Base-by-base conservation (phyloP, 2,888 invertebrate genomes). In the Perizoma flavofasciatum region DNA sequence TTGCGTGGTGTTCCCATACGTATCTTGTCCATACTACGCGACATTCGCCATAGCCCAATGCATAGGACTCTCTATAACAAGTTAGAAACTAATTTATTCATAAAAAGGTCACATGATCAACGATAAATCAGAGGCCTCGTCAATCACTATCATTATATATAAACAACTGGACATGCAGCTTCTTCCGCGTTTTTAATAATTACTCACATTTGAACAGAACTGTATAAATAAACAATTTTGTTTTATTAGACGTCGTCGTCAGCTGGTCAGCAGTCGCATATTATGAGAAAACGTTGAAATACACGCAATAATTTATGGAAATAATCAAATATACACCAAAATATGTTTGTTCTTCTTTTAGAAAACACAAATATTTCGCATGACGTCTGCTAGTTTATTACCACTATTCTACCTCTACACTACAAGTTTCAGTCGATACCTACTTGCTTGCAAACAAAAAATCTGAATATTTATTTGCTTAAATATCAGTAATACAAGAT, bases 141-240 rank as follows among this genome's bases (percentile, higher is more conserved):
- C 69, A 67, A 67, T 66, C 64, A 63, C 53, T 54, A 67, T 67
- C 62, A 63, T 59, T 65, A 53, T 45, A 54, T 54, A 58, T 66
- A 65, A 64, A 67, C 64, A 64, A 44, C 54, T 44, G 49, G 46
- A 49, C 50, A 37, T 37, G 5, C 5, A 5, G 37, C 35, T 49
- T 59, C 61, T 63, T 61, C 53, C 65, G 65, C 48, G 55, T 52
- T 63, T 57, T 66, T 65, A 52, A 69, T 69, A 66, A 65, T 67
- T 66, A 66, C 55, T 54, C 45, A 55, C 58, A 65, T 67, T 67
- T 65, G 58, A 59, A 62, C 63, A 62, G 57, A 59, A 54, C 51
- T 51, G 60, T 46, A 63, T 61, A 65, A 69, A 66, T 65, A 67
- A 70, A 67, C 68, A 67, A 56, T 53, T 52, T 59, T 60, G 65